Base-by-base conservation (phyloP, 2,888 invertebrate species). In the Campoplex capitator region DNA sequence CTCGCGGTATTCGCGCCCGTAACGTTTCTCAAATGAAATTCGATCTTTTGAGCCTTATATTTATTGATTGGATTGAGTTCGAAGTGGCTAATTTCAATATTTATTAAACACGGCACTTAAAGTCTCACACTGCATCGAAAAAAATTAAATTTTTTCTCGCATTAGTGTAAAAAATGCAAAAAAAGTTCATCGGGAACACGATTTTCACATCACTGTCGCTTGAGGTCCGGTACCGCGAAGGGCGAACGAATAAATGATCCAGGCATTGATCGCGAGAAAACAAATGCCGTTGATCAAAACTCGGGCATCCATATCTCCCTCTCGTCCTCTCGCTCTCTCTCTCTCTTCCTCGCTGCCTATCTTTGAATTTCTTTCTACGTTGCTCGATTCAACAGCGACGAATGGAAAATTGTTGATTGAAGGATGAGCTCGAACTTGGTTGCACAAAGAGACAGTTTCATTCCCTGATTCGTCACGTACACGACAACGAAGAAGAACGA, bases 151-250 rank as follows among this genome's bases (percentile, higher is more conserved):
- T 4, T 62, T 62, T 45, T 62, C 28, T 16, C 67, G 77, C 87
- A 84, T 75, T 16, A 18, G 54, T 35, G 68, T 23, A 23, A 35
- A 62, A 45, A 71, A 65, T 48, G 28, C 28, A 67, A 35, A 42
- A 62, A 83, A 75, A 76, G 71, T 77, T 32, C 2, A 56, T 16
- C 54, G 58, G 75, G 84, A 82, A 76, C 80, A 79, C 77, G 70
- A 4, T 87, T 88, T 88, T 88, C 86, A 88, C 89, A 88, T 88
- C 67, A 88, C 88, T 82, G 87, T 84, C 45, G 87, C 75, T 42
- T 42, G 51, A 71, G 51, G 70, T 76, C 85, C 75, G 85, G 74
- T 78, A 56, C 51, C 71, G 78, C 82, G 68, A 82, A 88, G 86
- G 85, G 87, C 84, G 88, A 85, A 76, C 58, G 84, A 76, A 84